These are phyloP conservation scores for Engraulis encrasicolus DNA, from an alignment of 2,113 vertebrate species.

Conservation along the genomic window DNA sequence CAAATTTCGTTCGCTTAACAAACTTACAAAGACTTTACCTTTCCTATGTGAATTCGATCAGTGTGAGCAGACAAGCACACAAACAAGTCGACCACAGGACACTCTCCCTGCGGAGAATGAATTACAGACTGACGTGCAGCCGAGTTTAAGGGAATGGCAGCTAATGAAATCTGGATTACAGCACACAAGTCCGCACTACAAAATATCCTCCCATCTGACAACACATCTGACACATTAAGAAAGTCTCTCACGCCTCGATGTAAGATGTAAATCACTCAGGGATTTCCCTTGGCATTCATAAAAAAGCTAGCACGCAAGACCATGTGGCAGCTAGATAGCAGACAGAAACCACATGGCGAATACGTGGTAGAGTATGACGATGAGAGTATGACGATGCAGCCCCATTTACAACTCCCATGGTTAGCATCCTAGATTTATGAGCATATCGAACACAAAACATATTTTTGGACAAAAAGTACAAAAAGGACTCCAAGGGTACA, in stretches of 20 bases:
- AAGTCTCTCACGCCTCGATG: neutral
- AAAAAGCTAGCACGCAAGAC: neutral
- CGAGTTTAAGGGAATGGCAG: neutral
- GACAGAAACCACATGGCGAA: neutral
- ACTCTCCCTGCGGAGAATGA: neutral
- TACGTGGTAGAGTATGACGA: neutral
- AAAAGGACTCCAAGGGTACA: neutral
- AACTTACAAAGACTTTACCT: conserved; percentile 26
- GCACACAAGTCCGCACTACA: neutral
- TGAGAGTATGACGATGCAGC: too few species aligned
- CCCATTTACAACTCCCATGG: neutral
- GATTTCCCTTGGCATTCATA: neutral
- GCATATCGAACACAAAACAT: neutral
- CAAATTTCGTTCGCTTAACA: conserved; percentile 30
- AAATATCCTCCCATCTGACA: neutral
- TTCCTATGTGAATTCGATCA: conserved; percentile 8
- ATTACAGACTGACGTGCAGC: neutral
- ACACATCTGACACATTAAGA: conserved; percentile 4
- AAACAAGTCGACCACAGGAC: neutral
- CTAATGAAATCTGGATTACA: conserved; percentile 17
- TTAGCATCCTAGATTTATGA: neutral
- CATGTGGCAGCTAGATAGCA: neutral
- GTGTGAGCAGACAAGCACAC: neutral
- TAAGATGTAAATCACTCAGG: neutral
- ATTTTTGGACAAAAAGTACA: neutral